These are phyloP conservation scores for Epirrhoe tristata DNA, from an alignment of 2,888 invertebrate species.

Conservation along the genomic window DNA sequence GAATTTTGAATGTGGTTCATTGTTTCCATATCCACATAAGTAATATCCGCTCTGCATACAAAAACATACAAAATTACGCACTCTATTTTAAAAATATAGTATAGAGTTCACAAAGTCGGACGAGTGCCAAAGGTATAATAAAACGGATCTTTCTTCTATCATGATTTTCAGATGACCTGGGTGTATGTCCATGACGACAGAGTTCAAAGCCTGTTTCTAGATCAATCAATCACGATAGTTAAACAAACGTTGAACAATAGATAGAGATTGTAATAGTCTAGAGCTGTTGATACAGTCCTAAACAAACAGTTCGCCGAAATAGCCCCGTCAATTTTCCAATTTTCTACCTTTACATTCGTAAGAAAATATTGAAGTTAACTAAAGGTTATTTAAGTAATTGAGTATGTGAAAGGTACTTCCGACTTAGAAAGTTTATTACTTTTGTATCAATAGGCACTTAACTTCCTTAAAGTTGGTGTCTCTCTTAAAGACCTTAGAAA, in stretches of 20 bases:
- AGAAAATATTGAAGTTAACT: slow-evolving; percentile 3
- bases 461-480: too few species aligned
- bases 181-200: neutral
- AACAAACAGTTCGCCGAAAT: slow-evolving; percentile 22
- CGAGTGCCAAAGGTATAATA: too few species aligned
- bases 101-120: too few species aligned
- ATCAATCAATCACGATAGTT: slow-evolving; percentile 10
- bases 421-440: neutral
- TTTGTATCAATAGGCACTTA: neutral
- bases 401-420: neutral
- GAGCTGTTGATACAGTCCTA: slow-evolving; percentile 28
- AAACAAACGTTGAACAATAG: slow-evolving; percentile 18
- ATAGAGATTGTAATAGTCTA: slow-evolving; percentile 13
- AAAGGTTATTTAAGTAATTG: neutral
- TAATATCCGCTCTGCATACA: too few species aligned
- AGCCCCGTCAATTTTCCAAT: slow-evolving; percentile 17
- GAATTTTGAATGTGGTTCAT: too few species aligned
- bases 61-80: too few species aligned
- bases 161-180: too few species aligned
- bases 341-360: slow-evolving; percentile 12
- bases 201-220: neutral
- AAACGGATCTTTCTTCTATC: too few species aligned
- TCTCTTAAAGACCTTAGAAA: too few species aligned
- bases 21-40: too few species aligned
- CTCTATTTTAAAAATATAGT: too few species aligned